These are phyloP conservation scores for Mamestra configurata DNA, from an alignment of 1,140 invertebrate genomes.

Conservation along the genomic window DNA sequence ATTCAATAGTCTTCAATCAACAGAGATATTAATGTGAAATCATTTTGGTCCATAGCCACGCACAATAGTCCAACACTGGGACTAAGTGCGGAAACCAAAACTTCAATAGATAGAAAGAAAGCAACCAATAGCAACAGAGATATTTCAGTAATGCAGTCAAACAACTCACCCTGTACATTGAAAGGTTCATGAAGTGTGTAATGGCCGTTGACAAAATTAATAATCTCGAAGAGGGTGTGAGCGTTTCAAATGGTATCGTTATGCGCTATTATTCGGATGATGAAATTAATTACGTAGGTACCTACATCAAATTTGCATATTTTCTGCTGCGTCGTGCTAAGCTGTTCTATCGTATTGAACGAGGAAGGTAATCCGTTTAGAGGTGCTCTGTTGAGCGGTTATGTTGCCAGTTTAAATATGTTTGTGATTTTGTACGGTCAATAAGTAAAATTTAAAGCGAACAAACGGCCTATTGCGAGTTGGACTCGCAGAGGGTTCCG, in stretches of 20 bases:
- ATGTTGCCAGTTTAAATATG: background rate
- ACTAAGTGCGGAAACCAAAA: too few relatives aligned
- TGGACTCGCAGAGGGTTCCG: too few relatives aligned
- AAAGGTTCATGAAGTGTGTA: slow-evolving; percentile 61
- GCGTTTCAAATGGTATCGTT: slow-evolving; percentile 52
- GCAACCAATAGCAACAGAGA: too few relatives aligned
- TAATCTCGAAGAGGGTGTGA: slow-evolving; percentile 58
- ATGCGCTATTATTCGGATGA: slow-evolving; percentile 53
- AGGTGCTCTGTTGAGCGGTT: slow-evolving; percentile 4
- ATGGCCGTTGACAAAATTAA: slow-evolving; percentile 61
- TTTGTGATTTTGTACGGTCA: background rate
- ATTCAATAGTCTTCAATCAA: too few relatives aligned
- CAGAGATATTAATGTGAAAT: too few relatives aligned
- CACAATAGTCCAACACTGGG: too few relatives aligned
- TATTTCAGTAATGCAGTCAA: background rate
- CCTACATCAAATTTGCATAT: slow-evolving; percentile 56
- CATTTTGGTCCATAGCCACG: too few relatives aligned
- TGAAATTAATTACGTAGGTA: slow-evolving; percentile 56
- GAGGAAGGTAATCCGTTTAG: slow-evolving; percentile 11
- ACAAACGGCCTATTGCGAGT: too few relatives aligned
- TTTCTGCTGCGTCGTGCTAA: slow-evolving; percentile 13
- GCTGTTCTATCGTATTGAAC: slow-evolving; percentile 15
- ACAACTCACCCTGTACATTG: slow-evolving; percentile 43
- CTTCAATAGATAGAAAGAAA: too few relatives aligned
- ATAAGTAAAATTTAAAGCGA: background rate